Percentiles rank a stretch among this genome's conserved stretches.
These are phyloP conservation scores for Stomatorhinus walkeri DNA, from an alignment of 2,797 vertebrate species.

Conservation along the genomic window DNA sequence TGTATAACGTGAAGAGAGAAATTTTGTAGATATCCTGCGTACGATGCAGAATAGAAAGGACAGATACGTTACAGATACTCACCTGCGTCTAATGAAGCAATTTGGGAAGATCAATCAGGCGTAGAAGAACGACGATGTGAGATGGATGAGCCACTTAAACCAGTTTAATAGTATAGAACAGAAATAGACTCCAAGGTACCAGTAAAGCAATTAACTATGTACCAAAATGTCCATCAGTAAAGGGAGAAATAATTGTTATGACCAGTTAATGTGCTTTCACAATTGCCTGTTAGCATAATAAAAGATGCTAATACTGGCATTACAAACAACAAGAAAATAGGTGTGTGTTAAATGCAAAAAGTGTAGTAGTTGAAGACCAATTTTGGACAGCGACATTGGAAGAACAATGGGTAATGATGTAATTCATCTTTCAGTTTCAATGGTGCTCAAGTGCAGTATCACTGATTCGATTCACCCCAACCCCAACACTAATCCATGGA, in stretches of 20 bases:
- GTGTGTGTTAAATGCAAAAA: not conserved
- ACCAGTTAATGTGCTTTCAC: not conserved
- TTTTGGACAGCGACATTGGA: not conserved
- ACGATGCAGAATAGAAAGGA: not conserved
- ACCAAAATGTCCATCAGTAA: not conserved
- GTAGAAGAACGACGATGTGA: not conserved
- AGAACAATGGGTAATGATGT: not conserved
- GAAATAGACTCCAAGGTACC: not conserved
- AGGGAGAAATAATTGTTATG: not conserved
- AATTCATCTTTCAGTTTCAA: not conserved
- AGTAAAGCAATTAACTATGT: not conserved
- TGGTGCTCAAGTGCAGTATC: not conserved
- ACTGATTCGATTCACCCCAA: not conserved
- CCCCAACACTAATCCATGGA: not conserved
- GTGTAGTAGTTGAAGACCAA: not conserved
- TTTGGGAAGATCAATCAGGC: slow-evolving; percentile 6
- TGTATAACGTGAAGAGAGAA: not conserved
- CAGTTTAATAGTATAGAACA: not conserved
- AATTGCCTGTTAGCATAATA: slow-evolving; percentile 1
- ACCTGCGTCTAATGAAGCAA: slow-evolving; percentile 2
- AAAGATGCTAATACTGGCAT: not conserved
- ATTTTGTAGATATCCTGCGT: not conserved
- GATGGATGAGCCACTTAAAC: not conserved
- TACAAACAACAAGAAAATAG: not conserved
- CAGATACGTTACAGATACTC: not conserved